phyloP scores from a whole-genome alignment of 2,797 vertebrate species.

The Antrozous pallidus region DNA sequence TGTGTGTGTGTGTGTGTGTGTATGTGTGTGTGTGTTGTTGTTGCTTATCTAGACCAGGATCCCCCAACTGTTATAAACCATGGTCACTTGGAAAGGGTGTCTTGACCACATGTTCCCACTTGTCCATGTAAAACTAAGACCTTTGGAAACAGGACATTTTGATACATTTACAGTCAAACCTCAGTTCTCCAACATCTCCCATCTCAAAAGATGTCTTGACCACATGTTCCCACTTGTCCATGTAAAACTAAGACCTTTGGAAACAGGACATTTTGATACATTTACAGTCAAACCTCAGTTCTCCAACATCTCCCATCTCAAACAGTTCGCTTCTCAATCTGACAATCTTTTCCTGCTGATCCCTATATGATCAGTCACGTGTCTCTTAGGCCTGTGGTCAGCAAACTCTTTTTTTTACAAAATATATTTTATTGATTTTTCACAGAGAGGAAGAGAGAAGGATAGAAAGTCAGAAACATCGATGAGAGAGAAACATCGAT shows the following conservation, averaged over 20 bases:
- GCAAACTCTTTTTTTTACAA: too few relatives aligned
- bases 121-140: neutral
- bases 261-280: neutral
- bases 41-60: neutral
- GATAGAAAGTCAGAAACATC: too few relatives aligned
- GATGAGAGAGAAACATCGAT: too few relatives aligned
- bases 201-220: neutral
- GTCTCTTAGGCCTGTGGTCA: neutral
- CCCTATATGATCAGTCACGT: neutral
- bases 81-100: neutral
- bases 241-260: neutral
- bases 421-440: too few relatives aligned
- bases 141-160: neutral
- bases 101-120: neutral
- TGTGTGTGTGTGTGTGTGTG: too few relatives aligned
- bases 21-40: neutral
- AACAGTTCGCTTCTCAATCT: neutral
- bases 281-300: neutral
- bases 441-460: too few relatives aligned
- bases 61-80: neutral
- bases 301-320: neutral
- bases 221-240: neutral
- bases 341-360: neutral
- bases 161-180: neutral
- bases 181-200: neutral